These are phyloP conservation scores for Luffia ferchaultella DNA, from an alignment of 2,888 invertebrate species.

Conservation along the genomic window DNA sequence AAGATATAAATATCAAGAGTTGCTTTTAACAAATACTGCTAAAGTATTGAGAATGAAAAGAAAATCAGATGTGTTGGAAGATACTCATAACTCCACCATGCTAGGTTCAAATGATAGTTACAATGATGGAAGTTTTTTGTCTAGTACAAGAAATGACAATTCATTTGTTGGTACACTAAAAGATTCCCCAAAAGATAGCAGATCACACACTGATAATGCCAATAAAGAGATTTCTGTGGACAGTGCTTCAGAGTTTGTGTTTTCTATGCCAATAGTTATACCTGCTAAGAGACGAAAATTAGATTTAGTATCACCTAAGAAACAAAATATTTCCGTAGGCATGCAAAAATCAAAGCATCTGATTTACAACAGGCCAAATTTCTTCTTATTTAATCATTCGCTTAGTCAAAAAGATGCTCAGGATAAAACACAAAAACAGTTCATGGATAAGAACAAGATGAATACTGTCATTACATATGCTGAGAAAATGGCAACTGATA, in stretches of 20 bases:
- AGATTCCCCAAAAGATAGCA: background rate
- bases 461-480: too few relatives aligned
- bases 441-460: too few relatives aligned
- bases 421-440: too few relatives aligned
- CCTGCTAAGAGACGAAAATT: background rate
- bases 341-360: background rate
- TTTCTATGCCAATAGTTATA: background rate
- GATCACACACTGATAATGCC: background rate
- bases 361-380: background rate
- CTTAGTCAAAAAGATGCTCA: too few relatives aligned
- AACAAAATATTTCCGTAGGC: background rate
- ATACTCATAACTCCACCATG: background rate
- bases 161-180: background rate
- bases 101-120: background rate
- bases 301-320: background rate
- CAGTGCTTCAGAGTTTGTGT: background rate
- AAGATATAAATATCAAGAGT: slow-evolving; percentile 35
- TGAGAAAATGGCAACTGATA: too few relatives aligned
- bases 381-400: background rate
- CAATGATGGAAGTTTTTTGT: too few relatives aligned
- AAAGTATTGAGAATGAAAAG: slow-evolving; percentile 21
- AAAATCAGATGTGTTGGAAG: background rate
- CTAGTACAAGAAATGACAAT: background rate
- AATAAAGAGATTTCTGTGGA: background rate
- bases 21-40: slow-evolving; percentile 26